Base-by-base conservation (phyloP, 2,113 vertebrate genomes). In the Crotalus tigris region DNA sequence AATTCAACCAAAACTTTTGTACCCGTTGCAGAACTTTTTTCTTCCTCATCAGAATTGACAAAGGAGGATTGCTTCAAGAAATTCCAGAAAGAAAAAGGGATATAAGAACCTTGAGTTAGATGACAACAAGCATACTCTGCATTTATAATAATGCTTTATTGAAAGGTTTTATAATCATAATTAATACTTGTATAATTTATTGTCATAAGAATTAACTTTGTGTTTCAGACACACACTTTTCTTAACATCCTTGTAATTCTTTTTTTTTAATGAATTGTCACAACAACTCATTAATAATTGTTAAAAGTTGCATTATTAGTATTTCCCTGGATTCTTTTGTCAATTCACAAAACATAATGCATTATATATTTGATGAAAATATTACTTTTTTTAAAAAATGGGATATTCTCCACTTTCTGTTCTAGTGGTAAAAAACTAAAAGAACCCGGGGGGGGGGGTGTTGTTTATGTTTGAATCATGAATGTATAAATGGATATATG, bases 1-100 rank as follows among this genome's bases (percentile, higher is more conserved):
- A 92, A 93, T 94, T 96, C 91, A 97, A 92, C 92, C 26, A 10
- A 89, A 93, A 64, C 8, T 0, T 6, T 90, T 95, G 92, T 94
- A 75, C 88, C 93, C 95, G 95, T 92, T 92, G 93, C 90, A n/a
- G 88, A 39, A 58, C 24, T 94, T 87, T 92, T 93, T 88, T 54
- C 5, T 94, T 88, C 54, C 33, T 94, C 92, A 57, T 26, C 0
- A 0, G 69, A 85, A 64, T 0, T 92, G 94, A 94, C 92, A 91
- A 92, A 96, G 51, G 26, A 24, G 61, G 92, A 46, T 90, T 39
- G 90, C 91, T 93, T 94, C 87, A 69, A 33, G 85, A 88, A 94
- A 93, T 49, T 49, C 46, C 91, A 57, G 91, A 86, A 12, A 64
- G 58, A 55, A 46, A 0, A 39, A 69, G 5, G 54, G 4, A 44